Base-by-base conservation (phyloP, 2,113 vertebrate genomes). In the Murina feae region DNA sequence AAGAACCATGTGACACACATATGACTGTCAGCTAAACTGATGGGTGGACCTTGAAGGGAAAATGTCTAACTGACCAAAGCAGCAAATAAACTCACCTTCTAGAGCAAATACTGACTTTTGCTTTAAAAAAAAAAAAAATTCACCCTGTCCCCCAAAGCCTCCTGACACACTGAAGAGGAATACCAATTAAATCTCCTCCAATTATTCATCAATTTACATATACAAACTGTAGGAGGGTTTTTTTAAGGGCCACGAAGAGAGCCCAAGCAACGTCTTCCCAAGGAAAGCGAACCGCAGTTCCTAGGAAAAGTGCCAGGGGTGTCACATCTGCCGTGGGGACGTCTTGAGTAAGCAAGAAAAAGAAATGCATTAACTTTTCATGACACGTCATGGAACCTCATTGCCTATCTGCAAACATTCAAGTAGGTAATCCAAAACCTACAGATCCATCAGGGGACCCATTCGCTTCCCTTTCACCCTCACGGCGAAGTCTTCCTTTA, bases 1-100 rank as follows among this genome's bases (percentile, higher is more conserved):
- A 99, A 99, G 98, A 97, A 90, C 95, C 99, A 99, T 99, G 99
- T 99, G 99, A 99, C 98, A 98, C 89, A 98, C 99, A 99, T 99
- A 99, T 99, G 99, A 99, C 99, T 97, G 82, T 97, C 98, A 98
- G 97, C 97, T 97, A 94, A 97, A 97, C 94, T 68, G 93, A 97
- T 95, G 97, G 98, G 98, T 97, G 98, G 96, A 94, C 86, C 96
- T 97, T 96, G 76, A 63, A 71, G 55, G 44, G 83, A 30, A 94
- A 93, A 95, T 63, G 9, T 55, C 83, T 74, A 69, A 58, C n/a
- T 55, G 75, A 96, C 47, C 83, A 83, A 90, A 84, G 47, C 37
- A 75, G 37, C n/a, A 90, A 91, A 95, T 49, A 93, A 91, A 85
- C 14, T 88, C 37, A 71, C 85, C 42, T 76, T 83, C 92, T 86